Base-by-base conservation (phyloP, 1,140 invertebrate species). In the Galleria mellonella region DNA sequence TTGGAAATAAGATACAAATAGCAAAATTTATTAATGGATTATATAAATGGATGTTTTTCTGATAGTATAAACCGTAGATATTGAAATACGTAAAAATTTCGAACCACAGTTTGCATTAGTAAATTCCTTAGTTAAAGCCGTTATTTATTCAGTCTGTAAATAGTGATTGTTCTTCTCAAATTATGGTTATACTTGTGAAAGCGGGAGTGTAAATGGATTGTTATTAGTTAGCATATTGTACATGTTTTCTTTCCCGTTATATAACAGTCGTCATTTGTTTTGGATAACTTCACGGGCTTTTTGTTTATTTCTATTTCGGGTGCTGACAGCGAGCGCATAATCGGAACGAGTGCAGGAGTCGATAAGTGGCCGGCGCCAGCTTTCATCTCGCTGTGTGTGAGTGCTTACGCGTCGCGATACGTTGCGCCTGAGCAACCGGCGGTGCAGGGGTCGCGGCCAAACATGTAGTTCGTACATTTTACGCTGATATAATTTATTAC, bases 331-430 rank as follows among this genome's bases (percentile, higher is more conserved):
- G 55, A 61, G 60, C 54, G 61, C 60, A 70, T 68, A 70, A 70
- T 70, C 63, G 63, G 56, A 68, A 61, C 66, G 68, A 63, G 62
- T 63, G 62, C 54, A 68, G 59, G 61, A 65, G 58, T 50, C 64
- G 72, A 84, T 85, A 85, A 84, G 78, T 81, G 72, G 64, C 40
- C 51, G 62, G 70, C 77, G 70, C 62, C 74, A 51, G 62, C 78
- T 83, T 79, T 78, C 78, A 79, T 84, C 74, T 79, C 38, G 38
- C 10, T 40, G 48, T 47, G 51, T 54, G 47, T 52, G 43, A 62
- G 47, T 60, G 52, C 55, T 51, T 55, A 51, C 47, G 38, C 37
- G 38, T 31, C 41, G 43, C n/a, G 30, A 9, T 49, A 44, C 44
- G 42, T n/a, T 27, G 33, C 40, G 41, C 14, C 43, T 35, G 38